phyloP scores from a whole-genome alignment of 1,140 invertebrate genomes.

The Chelonus insularis region DNA sequence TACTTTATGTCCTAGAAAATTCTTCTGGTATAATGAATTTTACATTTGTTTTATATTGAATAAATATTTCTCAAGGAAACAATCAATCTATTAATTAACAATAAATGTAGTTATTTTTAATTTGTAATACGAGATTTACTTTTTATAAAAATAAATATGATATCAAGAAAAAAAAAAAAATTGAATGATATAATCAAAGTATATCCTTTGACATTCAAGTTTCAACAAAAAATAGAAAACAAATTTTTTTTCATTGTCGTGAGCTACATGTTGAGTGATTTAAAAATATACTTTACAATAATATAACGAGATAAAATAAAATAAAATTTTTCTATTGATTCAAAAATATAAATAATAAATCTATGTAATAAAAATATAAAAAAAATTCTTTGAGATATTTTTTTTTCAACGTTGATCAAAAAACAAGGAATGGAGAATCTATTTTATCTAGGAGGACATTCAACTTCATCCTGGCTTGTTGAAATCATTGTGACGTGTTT shows the following conservation, averaged over 20 bases:
- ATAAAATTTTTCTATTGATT: too few species aligned
- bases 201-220: conserved; percentile 8
- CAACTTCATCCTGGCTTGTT: conserved; percentile 23
- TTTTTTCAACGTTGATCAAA: not conserved
- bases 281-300: too few species aligned
- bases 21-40: conserved; percentile 5
- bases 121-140: too few species aligned
- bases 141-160: too few species aligned
- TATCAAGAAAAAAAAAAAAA: too few species aligned
- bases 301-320: too few species aligned
- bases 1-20: not conserved
- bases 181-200: conserved; percentile 23
- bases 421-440: not conserved
- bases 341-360: too few species aligned
- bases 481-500: conserved; percentile 22
- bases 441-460: conserved; percentile 24
- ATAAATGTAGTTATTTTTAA: too few species aligned
- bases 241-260: not conserved
- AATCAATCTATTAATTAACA: too few species aligned
- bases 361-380: too few species aligned
- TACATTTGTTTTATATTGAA: not conserved
- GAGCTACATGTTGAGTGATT: too few species aligned
- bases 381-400: not conserved
- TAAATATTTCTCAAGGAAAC: conserved; percentile 6
- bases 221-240: not conserved